Evolutionary conservation across 2,797 vertebrate genomes (phyloP), one percentile per base, ranked within the genome.

Genomic region (Poeciliopsis turneri): DNA sequence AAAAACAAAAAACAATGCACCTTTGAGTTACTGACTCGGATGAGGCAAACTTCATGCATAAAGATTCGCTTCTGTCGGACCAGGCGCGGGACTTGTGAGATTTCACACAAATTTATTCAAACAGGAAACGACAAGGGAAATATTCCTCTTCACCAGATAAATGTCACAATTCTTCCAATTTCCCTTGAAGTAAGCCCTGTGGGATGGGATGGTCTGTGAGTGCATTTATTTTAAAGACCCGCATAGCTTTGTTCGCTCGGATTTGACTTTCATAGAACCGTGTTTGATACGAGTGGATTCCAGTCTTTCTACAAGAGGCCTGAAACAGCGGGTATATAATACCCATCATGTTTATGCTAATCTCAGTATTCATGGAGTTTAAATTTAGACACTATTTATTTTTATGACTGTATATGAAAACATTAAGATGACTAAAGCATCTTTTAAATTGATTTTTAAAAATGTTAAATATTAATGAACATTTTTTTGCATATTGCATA

Each of bases 31-130:
- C 59, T 28, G 61, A 80, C 89, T 76, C 59, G 75, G 74, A 84
- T 47, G 73, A 82, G 75, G 79, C 47, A 57, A 61, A 87, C 49
- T 75, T 71, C 39, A 78, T 68, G 59, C 83, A 72, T 53, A 83
- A 77, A 86, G 76, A 83, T 87, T 89, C 80, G 88, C 39, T 71
- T 28, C 70, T 18, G 57, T 45, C 55, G 23, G 87, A 73, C 49
- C 74, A 78, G 70, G 81, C 74, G 8, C 39, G 41, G 80, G 76
- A 86, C 55, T 78, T 76, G 70, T 36, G 80, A 84, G 86, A 77
- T 84, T 93, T 92, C 83, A 84, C 82, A 90, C 75, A 84, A 86
- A 94, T 94, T 91, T 94, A 95, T 94, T 93, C 88, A 83, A 91
- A 93, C 82, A 78, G 85, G 91, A 88, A 76, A 84, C 71, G 81